Percentiles rank a stretch among this genome's conserved stretches.
These are phyloP conservation scores for Pheosia gnoma DNA, from an alignment of 2,888 invertebrate genomes.

Conservation along the genomic window DNA sequence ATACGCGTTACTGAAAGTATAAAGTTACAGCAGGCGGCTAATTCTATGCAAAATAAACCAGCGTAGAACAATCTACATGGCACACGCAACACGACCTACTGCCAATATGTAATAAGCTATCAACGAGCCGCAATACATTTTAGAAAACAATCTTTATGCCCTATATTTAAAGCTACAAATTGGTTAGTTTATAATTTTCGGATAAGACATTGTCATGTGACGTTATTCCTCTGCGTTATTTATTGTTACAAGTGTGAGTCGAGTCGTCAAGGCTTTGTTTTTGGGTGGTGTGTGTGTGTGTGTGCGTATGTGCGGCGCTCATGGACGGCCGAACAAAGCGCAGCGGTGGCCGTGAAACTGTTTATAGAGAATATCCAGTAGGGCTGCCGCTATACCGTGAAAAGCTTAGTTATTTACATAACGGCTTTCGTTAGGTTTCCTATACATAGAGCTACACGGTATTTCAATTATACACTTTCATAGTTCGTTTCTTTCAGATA, in stretches of 20 bases:
- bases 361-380: constrained; percentile 49
- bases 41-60: constrained; percentile 59
- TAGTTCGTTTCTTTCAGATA: no score
- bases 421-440: no score
- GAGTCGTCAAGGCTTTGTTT: constrained; percentile 60
- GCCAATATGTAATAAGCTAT: neutral
- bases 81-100: constrained; percentile 36
- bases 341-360: constrained; percentile 72
- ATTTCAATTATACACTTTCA: no score
- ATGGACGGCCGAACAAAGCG: constrained; percentile 68
- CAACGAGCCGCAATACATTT: neutral
- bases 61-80: constrained; percentile 51
- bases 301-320: constrained; percentile 49
- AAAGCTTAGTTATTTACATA: neutral
- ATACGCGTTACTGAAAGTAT: neutral
- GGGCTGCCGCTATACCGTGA: constrained; percentile 18
- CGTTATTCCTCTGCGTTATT: constrained; percentile 58
- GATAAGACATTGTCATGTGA: neutral
- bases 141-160: neutral
- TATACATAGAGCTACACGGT: no score
- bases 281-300: constrained; percentile 40
- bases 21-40: constrained; percentile 12
- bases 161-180: neutral
- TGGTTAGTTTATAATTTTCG: no score
- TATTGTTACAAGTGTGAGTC: constrained; percentile 52